These are phyloP conservation scores for Rutpela maculata DNA, from an alignment of 2,888 invertebrate genomes.

Conservation along the genomic window DNA sequence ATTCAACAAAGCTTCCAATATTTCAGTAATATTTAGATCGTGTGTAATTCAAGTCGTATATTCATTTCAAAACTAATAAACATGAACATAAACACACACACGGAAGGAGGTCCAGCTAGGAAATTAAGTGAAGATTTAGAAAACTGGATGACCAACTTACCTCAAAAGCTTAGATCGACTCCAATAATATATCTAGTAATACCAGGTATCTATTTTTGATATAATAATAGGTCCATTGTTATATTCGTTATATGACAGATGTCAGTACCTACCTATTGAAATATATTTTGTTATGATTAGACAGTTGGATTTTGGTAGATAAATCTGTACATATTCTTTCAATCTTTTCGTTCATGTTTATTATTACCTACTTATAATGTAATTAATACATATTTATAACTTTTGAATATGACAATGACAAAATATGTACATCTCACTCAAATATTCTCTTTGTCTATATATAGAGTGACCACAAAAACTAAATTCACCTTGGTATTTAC, in stretches of 20 bases:
- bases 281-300: background rate
- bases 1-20: constrained; percentile 1
- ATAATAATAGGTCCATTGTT: background rate
- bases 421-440: no score
- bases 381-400: no score
- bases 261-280: constrained; percentile 1
- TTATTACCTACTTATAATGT: no score
- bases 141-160: constrained; percentile 84
- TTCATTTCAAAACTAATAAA: background rate
- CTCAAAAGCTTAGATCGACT: constrained; percentile 76
- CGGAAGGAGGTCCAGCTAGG: background rate
- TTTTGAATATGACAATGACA: no score
- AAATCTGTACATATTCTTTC: no score
- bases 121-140: constrained; percentile 74
- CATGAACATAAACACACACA: background rate
- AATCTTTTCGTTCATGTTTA: no score
- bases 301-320: no score
- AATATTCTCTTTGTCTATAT: no score
- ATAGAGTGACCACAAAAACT: no score
- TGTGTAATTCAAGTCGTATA: background rate
- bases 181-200: constrained; percentile 85
- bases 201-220: constrained; percentile 79
- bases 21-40: background rate
- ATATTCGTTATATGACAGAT: background rate
- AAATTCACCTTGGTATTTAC: no score